Evolutionary conservation across 2,888 invertebrate genomes (phyloP).

Genomic region (Andrena flavipes): DNA sequence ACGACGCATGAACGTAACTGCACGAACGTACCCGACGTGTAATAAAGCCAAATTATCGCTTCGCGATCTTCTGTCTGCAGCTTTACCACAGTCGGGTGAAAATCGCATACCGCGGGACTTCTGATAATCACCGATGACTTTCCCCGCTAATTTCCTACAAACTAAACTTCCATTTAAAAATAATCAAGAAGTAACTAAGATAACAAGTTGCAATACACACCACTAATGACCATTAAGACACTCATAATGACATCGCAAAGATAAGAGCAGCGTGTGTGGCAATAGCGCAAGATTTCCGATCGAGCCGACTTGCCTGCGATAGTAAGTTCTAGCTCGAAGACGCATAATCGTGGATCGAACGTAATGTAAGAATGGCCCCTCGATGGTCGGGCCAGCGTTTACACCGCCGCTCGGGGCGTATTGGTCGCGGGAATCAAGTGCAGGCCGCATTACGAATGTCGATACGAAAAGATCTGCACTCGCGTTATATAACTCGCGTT

Average conservation of each 20-base stretch:
- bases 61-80: not conserved
- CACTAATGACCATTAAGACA: not conserved
- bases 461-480: conserved; percentile 25
- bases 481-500: conserved; percentile 25
- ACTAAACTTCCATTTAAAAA: not conserved
- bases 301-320: no score
- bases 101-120: not conserved
- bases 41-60: not conserved
- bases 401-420: not conserved
- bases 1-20: not conserved
- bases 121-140: not conserved
- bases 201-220: no score
- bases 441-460: not conserved
- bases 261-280: no score
- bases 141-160: not conserved
- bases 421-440: not conserved
- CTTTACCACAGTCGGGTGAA: not conserved
- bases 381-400: not conserved
- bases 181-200: no score
- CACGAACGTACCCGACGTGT: not conserved
- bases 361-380: not conserved
- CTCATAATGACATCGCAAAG: not conserved
- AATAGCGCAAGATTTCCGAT: no score
- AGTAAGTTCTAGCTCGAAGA: not conserved
- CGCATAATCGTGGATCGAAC: not conserved